Conservation (phyloP, 2,888 invertebrate genomes). For the Ennomos quercinarius region DNA sequence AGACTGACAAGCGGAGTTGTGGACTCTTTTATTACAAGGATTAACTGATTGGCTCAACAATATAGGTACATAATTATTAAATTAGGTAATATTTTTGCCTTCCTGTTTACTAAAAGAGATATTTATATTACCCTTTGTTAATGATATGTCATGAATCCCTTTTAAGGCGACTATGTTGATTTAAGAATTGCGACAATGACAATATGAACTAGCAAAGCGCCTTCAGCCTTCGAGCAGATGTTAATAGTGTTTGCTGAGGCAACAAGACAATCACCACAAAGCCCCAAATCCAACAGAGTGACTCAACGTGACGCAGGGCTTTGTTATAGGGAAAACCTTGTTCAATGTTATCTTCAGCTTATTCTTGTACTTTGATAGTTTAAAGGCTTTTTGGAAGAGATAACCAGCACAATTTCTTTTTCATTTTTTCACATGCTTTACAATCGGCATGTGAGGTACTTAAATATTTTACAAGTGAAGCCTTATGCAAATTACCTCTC, state of each 20-base stretch:
- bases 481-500: conserved; percentile 15
- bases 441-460: conserved; percentile 12
- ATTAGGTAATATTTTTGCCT: too few relatives aligned
- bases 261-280: conserved; percentile 41
- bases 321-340: conserved; percentile 27
- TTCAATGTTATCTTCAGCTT: conserved; percentile 32
- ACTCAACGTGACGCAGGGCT: conserved; percentile 29
- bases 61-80: too few relatives aligned
- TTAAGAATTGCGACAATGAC: conserved; percentile 28
- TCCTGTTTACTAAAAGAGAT: not conserved
- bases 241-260: conserved; percentile 51
- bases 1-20: too few relatives aligned
- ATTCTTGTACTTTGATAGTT: not conserved
- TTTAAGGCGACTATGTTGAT: conserved; percentile 13
- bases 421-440: conserved; percentile 17
- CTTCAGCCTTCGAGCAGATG: conserved; percentile 34
- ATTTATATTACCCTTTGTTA: not conserved
- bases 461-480: conserved; percentile 20
- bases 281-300: conserved; percentile 29
- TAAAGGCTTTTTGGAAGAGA: conserved; percentile 16
- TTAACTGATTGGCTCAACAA: too few relatives aligned
- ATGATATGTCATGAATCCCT: conserved; percentile 4
- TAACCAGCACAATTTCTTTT: conserved; percentile 18
- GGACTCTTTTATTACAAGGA: too few relatives aligned
- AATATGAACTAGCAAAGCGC: conserved; percentile 24